Base-by-base conservation (phyloP, 2,888 invertebrate genomes). In the Falcaria lacertinaria region DNA sequence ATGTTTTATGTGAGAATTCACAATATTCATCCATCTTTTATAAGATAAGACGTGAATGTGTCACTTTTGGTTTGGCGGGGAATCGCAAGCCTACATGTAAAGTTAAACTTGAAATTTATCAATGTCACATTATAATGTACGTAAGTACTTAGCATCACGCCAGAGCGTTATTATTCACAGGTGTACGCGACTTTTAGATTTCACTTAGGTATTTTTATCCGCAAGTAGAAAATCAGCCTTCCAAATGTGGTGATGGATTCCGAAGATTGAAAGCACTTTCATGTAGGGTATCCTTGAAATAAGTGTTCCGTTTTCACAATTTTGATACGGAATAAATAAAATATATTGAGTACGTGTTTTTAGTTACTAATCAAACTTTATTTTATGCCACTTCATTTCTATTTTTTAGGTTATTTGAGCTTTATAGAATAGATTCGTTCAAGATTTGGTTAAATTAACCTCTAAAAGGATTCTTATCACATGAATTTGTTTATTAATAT, bases 1-100 rank as follows among this genome's bases (percentile, higher is more conserved):
- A 37, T 22, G 22, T 37, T 6, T 4, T 36, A 1, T 28, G 28
- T 28, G 8, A 22, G 22, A 14, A 15, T 16, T 34, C 15, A 34
- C 15, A 15, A 34, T 11, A 15, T 34, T 37, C 37, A 37, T 37
- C 25, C 22, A 33, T 40, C 33, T 33, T 33, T 28, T 22, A n/a
- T 15, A 34, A 28, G 32, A 17, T 41, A 32, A 41, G 35, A 36
- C 14, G 34, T 34, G 25, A 41, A 41, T 13, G 25, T 41, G 41
- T 41, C 41, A 41, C 41, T 28, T 41, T 41, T 15, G 15, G 35
- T 41, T 32, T 28, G 8, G 35, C 16, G 17, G 11, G 11, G 32
- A 13, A 25, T 36, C 32, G 32, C 16, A 28, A 16, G 8, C 11
- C 5, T 32, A 15, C 41, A 32, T 22, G 36, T 32, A 11, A 28